phyloP scores from a whole-genome alignment of 2,113 vertebrate genomes.

The Onychostoma macrolepis region DNA sequence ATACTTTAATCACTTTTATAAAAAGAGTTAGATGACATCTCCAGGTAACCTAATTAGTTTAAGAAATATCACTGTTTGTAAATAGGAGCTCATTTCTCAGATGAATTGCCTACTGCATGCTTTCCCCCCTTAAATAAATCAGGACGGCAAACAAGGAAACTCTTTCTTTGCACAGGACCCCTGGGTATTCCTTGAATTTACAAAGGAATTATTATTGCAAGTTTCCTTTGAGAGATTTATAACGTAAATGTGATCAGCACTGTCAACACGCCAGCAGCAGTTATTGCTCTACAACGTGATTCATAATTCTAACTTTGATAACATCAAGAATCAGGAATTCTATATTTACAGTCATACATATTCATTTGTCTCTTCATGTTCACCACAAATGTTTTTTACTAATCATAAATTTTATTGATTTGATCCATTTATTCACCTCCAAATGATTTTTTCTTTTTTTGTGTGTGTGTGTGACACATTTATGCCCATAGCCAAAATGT shows the following conservation, averaged over 20 bases:
- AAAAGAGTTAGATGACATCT: conserved; percentile 47
- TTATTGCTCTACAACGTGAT: background rate
- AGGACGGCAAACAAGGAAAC: conserved; percentile 17
- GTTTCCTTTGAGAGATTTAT: background rate
- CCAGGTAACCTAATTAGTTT: conserved; percentile 68
- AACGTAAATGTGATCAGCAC: conserved; percentile 4
- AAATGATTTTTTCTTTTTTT: background rate
- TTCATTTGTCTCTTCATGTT: background rate
- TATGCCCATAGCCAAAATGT: background rate
- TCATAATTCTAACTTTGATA: conserved; percentile 13
- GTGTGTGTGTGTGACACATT: background rate
- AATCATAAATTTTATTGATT: too few species aligned
- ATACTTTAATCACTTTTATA: conserved; percentile 28
- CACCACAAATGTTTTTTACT: background rate
- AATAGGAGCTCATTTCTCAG: conserved; percentile 57
- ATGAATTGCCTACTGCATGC: conserved; percentile 39
- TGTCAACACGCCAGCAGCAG: background rate
- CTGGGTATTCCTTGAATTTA: background rate
- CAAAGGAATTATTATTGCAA: conserved; percentile 30
- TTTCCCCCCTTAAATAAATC: conserved; percentile 47
- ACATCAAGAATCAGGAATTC: background rate
- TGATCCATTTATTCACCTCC: background rate
- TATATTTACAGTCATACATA: background rate
- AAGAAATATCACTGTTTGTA: conserved; percentile 56
- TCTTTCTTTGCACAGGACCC: conserved; percentile 20